Percentiles rank a stretch among this genome's conserved stretches.
These are phyloP conservation scores for Smittia aterrima DNA, from an alignment of 2,888 invertebrate genomes.

Conservation along the genomic window DNA sequence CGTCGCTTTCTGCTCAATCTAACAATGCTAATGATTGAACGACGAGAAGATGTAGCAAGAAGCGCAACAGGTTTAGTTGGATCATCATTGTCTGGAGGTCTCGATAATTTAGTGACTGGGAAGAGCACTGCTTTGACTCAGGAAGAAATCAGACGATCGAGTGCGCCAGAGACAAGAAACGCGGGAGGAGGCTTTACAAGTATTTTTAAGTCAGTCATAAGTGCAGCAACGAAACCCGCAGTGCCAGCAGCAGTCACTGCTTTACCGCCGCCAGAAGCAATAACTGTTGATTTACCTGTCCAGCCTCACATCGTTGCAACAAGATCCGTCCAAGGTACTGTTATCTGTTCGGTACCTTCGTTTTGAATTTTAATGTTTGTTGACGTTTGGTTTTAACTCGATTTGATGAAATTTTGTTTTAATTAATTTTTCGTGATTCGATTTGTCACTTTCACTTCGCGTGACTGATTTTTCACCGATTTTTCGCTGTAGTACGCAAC, in stretches of 20 bases:
- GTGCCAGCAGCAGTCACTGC: neutral
- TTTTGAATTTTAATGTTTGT: neutral
- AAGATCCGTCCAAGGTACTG: constrained; percentile 36
- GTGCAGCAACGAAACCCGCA: constrained; percentile 22
- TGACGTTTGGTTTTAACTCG: constrained; percentile 1
- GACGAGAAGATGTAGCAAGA: neutral
- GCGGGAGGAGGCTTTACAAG: constrained; percentile 20
- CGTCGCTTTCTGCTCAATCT: constrained; percentile 9
- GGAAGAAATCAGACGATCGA: neutral
- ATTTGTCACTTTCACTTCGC: too few relatives aligned
- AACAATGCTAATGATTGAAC: neutral
- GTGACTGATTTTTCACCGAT: too few relatives aligned
- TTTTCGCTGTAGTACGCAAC: too few relatives aligned
- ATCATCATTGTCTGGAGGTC: neutral
- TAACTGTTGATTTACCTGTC: neutral
- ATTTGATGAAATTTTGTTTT: constrained; percentile 40
- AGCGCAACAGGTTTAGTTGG: constrained; percentile 9
- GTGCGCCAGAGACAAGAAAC: constrained; percentile 16
- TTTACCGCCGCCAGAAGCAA: neutral
- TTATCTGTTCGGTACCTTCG: neutral
- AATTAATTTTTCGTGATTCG: constrained; percentile 23
- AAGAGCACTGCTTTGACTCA: neutral
- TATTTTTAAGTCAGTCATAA: constrained; percentile 36
- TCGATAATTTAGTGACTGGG: constrained; percentile 21
- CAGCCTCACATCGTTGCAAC: neutral